Base-by-base conservation (phyloP, 2,113 vertebrate species). In the Grammomys surdaster region DNA sequence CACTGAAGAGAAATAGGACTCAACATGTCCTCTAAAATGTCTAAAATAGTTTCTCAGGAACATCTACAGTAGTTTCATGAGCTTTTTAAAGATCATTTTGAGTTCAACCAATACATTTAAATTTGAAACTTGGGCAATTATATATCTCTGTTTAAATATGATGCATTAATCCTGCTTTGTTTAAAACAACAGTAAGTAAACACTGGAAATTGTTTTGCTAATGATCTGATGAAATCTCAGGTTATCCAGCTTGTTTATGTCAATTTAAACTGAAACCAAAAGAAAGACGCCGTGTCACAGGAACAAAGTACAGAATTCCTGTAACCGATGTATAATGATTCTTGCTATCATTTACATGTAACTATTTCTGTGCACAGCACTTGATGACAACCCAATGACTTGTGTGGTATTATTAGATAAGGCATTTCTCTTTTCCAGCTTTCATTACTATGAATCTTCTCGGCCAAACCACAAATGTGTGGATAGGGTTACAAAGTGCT, bases 381-480 rank as follows among this genome's bases (percentile, higher is more conserved):
- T 95, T n/a, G 0, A n/a, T 95, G 69, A 89, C 13, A 96, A 87
- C 19, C 20, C 91, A 92, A 88, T 90, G 31, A 33, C 56, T 96
- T 89, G 28, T 28, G 67, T 20, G 69, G 94, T 78, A 46, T 94
- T 97, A 86, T 80, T 88, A 97, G 40, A 72, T 95, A 93, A 97
- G 96, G 92, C 94, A 67, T 96, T 97, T 89, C 56, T 97, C 20
- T 97, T 97, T 75, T 98, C 98, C 97, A 99, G 99, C 99, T 97
- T 99, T 99, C 98, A 98, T 99, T 98, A 99, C 99, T 93, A 99
- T 99, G 99, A 98, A 99, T 98, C 99, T 99, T 5, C 98, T 99
- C 98, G 99, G 99, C 65, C 96, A 96, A 87, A 98, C 98, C 43
- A 98, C 98, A 0, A 99, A 99, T 88, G 98, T 99, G 92, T 99